Base-by-base conservation (phyloP, 2,113 vertebrate species). In the Manacus vitellinus region DNA sequence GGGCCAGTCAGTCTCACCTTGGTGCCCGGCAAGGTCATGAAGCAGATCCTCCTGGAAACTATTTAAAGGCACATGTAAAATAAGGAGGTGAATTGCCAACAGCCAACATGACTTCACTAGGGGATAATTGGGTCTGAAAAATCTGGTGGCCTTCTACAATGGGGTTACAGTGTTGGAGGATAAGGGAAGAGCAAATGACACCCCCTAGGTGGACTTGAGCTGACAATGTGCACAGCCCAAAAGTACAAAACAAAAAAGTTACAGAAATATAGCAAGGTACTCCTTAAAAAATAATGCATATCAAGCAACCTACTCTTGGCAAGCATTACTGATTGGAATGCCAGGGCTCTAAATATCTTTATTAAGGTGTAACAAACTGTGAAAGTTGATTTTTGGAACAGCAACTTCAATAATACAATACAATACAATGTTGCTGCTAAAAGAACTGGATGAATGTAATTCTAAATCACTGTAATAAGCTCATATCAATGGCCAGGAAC, bases 351-450 rank as follows among this genome's bases (percentile, higher is more conserved):
- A 81, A 84, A 56, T 89, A 81, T 8, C 30, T 87, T 95, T 91
- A 89, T 89, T 84, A 95, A 71, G 52, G 49, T 84, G 52, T 65
- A 95, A 89, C 76, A 87, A 94, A 67, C 68, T 89, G 80, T 91
- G 91, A 91, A 89, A 91, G 72, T 11, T 80, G 44, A 72, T 68
- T 87, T 89, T 52, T 87, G 49, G 41, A 93, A 87, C 33, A 91
- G 59, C 47, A 84, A 43, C 47, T 10, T 0, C 55, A 88, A 70
- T 51, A 28, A 28, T 55, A 56, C 65, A 91, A 67, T 52, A 52
- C 63, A 70, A 72, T 21, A 84, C 21, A 71, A 15, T 23, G 37
- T n/a, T 74, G 49, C 33, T 89, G 44, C 44, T 88, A 47, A 91
- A 95, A 89, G 52, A 95, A 81, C 9, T 68, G 47, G 52, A 68